Evolutionary conservation across 2,888 invertebrate genomes (phyloP).

Genomic region (Agrotis puta): DNA sequence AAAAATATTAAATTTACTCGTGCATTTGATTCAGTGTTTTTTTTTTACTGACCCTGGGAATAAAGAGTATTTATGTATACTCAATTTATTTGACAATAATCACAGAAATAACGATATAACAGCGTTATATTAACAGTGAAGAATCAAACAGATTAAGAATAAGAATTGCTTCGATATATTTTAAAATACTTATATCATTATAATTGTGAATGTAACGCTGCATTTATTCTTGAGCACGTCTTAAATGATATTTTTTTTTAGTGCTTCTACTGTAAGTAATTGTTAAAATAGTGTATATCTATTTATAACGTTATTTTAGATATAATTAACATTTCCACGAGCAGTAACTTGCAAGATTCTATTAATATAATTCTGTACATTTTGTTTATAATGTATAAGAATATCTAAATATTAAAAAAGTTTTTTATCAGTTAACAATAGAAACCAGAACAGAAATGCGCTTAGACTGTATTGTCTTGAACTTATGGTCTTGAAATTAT

Average conservation of each 20-base stretch:
- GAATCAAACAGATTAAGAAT: too few species aligned
- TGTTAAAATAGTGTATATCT: conserved; percentile 47
- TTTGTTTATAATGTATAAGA: conserved; percentile 45
- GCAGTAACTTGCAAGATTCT: conserved; percentile 47
- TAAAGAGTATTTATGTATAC: too few species aligned
- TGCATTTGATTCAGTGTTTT: conserved; percentile 47
- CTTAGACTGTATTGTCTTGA: conserved; percentile 38
- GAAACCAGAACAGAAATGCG: conserved; percentile 47
- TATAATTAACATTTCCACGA: conserved; percentile 47
- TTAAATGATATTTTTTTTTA: conserved; percentile 48
- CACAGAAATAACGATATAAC: too few species aligned
- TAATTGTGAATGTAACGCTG: conserved; percentile 47
- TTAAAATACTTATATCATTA: too few species aligned
- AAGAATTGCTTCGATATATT: too few species aligned
- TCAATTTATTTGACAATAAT: too few species aligned
- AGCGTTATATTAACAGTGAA: too few species aligned
- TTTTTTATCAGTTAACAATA: conserved; percentile 45
- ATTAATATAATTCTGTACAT: conserved; percentile 45
- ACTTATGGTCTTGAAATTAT: conserved; percentile 34
- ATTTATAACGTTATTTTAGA: conserved; percentile 46
- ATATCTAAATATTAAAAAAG: conserved; percentile 46
- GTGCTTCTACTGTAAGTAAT: conserved; percentile 47
- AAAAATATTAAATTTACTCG: conserved; percentile 47
- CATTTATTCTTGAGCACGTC: conserved; percentile 48
- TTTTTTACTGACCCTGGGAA: conserved; percentile 46